Percentiles rank a stretch among this genome's conserved stretches.
These are phyloP conservation scores for Micromesistius poutassou DNA, from an alignment of 2,797 vertebrate species.

Conservation along the genomic window DNA sequence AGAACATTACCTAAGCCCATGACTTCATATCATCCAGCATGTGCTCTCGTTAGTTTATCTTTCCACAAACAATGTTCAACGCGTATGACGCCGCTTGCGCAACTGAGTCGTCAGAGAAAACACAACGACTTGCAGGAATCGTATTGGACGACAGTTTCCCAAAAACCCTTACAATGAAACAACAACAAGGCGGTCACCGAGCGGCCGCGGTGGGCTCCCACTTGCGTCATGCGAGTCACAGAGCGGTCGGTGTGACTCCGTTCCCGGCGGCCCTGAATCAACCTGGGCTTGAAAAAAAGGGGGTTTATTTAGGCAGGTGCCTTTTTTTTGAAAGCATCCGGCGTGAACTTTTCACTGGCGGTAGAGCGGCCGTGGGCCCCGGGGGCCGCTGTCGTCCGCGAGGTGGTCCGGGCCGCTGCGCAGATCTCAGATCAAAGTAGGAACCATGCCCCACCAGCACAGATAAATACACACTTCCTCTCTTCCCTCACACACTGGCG, in stretches of 20 bases:
- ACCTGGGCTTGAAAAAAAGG: background rate
- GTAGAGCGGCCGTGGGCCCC: slow-evolving; percentile 46
- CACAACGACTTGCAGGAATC: slow-evolving; percentile 6
- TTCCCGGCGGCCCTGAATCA: slow-evolving; percentile 1
- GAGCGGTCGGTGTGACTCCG: background rate
- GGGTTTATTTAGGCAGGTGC: slow-evolving; percentile 45
- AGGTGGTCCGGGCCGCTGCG: slow-evolving; percentile 43
- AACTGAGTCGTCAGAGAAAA: slow-evolving; percentile 22
- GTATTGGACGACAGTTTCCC: background rate
- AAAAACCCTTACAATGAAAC: background rate
- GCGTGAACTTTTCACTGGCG: slow-evolving; percentile 25
- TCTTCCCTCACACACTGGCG: slow-evolving; percentile 62
- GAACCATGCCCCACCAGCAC: slow-evolving; percentile 69
- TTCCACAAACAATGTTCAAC: slow-evolving; percentile 41
- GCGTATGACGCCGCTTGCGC: slow-evolving; percentile 37
- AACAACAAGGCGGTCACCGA: background rate
- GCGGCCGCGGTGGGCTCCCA: background rate
- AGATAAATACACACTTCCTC: slow-evolving; percentile 80
- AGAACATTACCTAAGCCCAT: slow-evolving; percentile 65
- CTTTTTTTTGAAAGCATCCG: slow-evolving; percentile 19
- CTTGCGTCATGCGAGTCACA: background rate
- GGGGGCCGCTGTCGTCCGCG: slow-evolving; percentile 34
- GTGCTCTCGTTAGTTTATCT: slow-evolving; percentile 22
- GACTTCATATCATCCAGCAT: slow-evolving; percentile 69
- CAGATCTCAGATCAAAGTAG: slow-evolving; percentile 68